Evolutionary conservation across 2,113 vertebrate species (phyloP).

Genomic region (Nannobrachium achirus): DNA sequence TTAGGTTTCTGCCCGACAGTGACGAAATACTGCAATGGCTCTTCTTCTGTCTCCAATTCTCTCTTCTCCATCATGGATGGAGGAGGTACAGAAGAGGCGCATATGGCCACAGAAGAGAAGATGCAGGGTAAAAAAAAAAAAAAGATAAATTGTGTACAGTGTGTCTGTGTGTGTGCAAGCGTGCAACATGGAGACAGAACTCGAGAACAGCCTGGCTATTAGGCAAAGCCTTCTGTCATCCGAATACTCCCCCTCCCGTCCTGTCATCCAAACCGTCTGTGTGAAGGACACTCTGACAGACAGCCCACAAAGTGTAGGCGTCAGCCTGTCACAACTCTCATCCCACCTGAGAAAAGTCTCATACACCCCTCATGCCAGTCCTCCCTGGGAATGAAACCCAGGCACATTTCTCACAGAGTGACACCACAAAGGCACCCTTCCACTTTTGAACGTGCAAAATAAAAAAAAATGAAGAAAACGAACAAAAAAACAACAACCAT

Average conservation of each 20-base stretch:
- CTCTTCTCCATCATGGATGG: slow-evolving; percentile 14
- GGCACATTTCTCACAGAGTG: slow-evolving; percentile 14
- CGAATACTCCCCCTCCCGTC: slow-evolving; percentile 38
- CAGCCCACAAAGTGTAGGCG: slow-evolving; percentile 53
- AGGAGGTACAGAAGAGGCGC: slow-evolving; percentile 38
- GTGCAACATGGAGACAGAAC: slow-evolving; percentile 16
- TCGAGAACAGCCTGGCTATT: slow-evolving; percentile 70
- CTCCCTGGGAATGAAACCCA: slow-evolving; percentile 25
- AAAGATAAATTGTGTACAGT: neutral
- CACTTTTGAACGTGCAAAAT: neutral
- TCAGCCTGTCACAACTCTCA: slow-evolving; percentile 60
- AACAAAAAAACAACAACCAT: slow-evolving; percentile 25
- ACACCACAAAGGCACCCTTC: slow-evolving; percentile 11
- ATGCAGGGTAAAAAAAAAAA: slow-evolving; percentile 15
- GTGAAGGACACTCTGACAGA: slow-evolving; percentile 70
- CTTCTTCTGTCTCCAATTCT: slow-evolving; percentile 20
- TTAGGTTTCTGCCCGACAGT: slow-evolving; percentile 27
- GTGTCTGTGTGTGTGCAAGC: slow-evolving; percentile 4
- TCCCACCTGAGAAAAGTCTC: slow-evolving; percentile 54
- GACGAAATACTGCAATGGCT: slow-evolving; percentile 7
- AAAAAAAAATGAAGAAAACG: neutral
- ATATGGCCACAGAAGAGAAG: slow-evolving; percentile 38
- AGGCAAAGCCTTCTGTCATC: slow-evolving; percentile 71
- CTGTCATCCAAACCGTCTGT: slow-evolving; percentile 60
- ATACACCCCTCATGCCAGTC: slow-evolving; percentile 22